Evolutionary conservation across 2,888 invertebrate species (phyloP), one percentile per base, ranked within the genome.

Genomic region (Galerucella calmariensis): DNA sequence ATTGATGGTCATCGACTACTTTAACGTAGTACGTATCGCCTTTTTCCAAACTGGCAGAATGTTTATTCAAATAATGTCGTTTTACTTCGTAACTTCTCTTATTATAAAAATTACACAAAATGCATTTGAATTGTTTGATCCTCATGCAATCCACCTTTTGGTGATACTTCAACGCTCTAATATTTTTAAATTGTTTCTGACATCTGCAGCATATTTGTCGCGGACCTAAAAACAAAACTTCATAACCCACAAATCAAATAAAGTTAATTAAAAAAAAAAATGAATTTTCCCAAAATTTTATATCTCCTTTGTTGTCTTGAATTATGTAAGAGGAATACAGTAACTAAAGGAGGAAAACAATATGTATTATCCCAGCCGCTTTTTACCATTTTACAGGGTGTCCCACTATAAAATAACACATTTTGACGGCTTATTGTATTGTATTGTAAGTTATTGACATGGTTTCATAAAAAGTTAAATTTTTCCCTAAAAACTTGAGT

Each of bases 41-140:
- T 41, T 10, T 62, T 41, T 16, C 12, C 9, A 41, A 41, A 41
- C 16, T 41, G n/a, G 12, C n/a, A n/a, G 62, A 62, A 62, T 94
- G 93, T 84, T 93, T 92, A 81, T 93, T 90, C 81, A 92, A 92
- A 77, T 91, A 86, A 86, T 94, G 94, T 48, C 93, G 93, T 83
- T 94, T 94, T 24, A 94, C 89, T 88, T 94, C 94, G 82, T 94
- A 94, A 67, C 94, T 81, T 69, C 81, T 79, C 65, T 81, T 80
- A 11, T 79, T 79, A 10, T 74, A 66, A 67, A 80, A 81, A 6
- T 76, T 65, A 62, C 82, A 82, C 12, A 74, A 75, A 5, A 82
- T 78, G 71, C 84, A 85, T 58, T 78, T 78, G 67, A 83, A 84
- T 56, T 77, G 78, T 1, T 82, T 82, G 41, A 77, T 67, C 56